Percentiles rank a stretch among this genome's conserved stretches.
Conservation (phyloP, 2,888 invertebrate genomes). For the Clepsis dumicolana region DNA sequence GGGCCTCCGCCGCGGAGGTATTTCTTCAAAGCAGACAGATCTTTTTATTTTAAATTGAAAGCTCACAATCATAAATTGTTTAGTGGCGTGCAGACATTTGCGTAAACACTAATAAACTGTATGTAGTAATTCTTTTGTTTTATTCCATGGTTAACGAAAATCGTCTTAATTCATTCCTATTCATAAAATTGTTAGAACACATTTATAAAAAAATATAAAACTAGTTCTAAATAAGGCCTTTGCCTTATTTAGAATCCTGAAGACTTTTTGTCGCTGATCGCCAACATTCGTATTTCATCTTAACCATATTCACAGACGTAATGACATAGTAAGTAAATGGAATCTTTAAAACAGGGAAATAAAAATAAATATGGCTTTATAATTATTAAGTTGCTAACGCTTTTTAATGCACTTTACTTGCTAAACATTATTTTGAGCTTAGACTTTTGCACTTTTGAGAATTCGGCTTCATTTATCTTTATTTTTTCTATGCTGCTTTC, state of each 20-base stretch:
- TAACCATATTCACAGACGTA: not conserved
- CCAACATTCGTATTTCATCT: no score
- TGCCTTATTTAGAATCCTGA: no score
- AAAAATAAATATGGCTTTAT: not conserved
- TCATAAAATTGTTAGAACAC: no score
- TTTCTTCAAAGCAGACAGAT: slow-evolving; percentile 44
- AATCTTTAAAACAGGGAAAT: not conserved
- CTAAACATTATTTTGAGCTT: no score
- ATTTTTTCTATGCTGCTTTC: no score
- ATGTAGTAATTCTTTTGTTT: not conserved
- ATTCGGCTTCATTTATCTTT: not conserved
- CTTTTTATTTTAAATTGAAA: slow-evolving; percentile 51
- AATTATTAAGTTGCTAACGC: not conserved
- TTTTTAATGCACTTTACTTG: no score
- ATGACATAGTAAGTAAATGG: not conserved
- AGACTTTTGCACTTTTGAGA: not conserved
- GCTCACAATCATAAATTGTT: slow-evolving; percentile 44
- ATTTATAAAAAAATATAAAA: no score
- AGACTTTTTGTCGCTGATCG: no score
- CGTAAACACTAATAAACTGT: not conserved
- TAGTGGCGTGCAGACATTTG: slow-evolving; percentile 44
- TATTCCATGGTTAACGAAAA: no score
- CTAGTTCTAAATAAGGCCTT: no score
- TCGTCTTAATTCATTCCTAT: not conserved
- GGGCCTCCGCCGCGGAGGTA: not conserved